These are phyloP conservation scores for Pararge aegeria DNA, from an alignment of 1,140 invertebrate genomes.

Conservation along the genomic window DNA sequence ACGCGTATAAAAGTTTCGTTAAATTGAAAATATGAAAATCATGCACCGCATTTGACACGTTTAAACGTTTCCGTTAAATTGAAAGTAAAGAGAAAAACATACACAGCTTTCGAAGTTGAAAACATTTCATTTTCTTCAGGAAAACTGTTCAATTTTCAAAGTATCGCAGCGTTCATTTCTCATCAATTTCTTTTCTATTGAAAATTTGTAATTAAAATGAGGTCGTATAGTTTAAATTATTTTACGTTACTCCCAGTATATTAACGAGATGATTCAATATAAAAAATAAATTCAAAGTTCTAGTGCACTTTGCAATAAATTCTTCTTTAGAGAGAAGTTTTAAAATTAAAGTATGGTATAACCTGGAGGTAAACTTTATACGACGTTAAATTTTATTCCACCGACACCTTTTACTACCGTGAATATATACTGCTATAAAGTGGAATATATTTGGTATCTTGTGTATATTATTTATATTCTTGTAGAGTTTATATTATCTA, in stretches of 20 bases:
- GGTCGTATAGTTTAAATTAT: not conserved
- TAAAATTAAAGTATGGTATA: not conserved
- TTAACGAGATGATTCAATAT: not conserved
- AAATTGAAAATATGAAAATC: too few species aligned
- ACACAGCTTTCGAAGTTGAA: too few species aligned
- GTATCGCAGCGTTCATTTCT: too few species aligned
- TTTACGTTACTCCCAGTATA: not conserved
- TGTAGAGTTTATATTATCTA: too few species aligned
- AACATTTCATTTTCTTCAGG: too few species aligned
- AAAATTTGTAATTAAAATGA: not conserved
- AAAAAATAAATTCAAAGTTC: not conserved
- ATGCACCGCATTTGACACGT: too few species aligned
- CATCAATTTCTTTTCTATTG: too few species aligned
- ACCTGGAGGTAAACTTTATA: not conserved
- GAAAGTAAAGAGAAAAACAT: too few species aligned
- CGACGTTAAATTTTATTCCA: not conserved
- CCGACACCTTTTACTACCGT: constrained; percentile 6
- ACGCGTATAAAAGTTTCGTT: too few species aligned
- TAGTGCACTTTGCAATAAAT: not conserved
- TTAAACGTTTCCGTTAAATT: too few species aligned
- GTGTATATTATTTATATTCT: not conserved
- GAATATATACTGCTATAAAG: not conserved
- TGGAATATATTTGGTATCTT: not conserved
- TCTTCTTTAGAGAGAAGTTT: constrained; percentile 4
- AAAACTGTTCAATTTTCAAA: too few species aligned